phyloP scores from a whole-genome alignment of 2,888 invertebrate genomes.

The Drosophila kokeensis region DNA sequence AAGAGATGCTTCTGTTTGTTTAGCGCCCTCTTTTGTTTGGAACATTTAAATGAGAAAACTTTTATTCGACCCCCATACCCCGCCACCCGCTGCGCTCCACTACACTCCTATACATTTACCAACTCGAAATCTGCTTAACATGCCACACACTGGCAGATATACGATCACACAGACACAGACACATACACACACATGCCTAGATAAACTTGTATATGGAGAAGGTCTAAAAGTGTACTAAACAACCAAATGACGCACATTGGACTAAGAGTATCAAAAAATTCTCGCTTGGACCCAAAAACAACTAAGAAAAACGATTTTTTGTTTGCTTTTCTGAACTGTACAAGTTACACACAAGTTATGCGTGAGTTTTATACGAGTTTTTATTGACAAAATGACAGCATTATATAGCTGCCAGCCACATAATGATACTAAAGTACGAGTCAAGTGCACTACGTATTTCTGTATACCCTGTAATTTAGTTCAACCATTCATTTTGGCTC shows the following conservation, averaged over 20 bases:
- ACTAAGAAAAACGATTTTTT: conserved; percentile 50
- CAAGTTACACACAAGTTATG: conserved; percentile 56
- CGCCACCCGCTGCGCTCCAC: not conserved
- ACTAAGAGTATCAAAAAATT: conserved; percentile 41
- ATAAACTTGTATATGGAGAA: not conserved
- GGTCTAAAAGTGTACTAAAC: conserved; percentile 50
- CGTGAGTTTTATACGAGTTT: conserved; percentile 59
- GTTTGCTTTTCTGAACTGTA: conserved; percentile 42
- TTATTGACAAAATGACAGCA: conserved; percentile 64
- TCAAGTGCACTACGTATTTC: conserved; percentile 7
- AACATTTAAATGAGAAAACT: conserved; percentile 73
- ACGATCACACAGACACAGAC: not conserved
- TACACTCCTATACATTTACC: not conserved
- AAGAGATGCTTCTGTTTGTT: conserved; percentile 60
- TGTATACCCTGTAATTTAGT: conserved; percentile 6
- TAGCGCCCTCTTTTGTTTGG: conserved; percentile 66
- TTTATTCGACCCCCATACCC: conserved; percentile 45
- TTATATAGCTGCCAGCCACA: conserved; percentile 42
- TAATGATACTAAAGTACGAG: conserved; percentile 51
- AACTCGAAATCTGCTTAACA: conserved; percentile 12
- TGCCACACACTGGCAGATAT: conserved; percentile 6
- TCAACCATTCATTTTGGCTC: not conserved
- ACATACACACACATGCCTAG: not conserved
- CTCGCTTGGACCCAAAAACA: conserved; percentile 39
- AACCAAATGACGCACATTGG: conserved; percentile 59